phyloP scores from a whole-genome alignment of 1,140 invertebrate genomes.

The Matsumurasca onukii region DNA sequence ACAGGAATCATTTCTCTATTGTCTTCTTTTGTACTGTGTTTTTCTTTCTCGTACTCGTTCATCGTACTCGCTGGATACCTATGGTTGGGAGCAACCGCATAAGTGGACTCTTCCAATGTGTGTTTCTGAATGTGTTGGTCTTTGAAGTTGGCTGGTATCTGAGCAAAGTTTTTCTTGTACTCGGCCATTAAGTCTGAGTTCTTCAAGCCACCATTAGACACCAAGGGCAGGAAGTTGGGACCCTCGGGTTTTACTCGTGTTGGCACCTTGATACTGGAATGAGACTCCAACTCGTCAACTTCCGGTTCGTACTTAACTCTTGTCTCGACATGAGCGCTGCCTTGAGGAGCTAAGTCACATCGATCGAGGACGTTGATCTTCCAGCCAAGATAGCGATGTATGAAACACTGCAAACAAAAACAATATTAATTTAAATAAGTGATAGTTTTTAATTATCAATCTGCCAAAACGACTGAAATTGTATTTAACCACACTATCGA shows the following conservation, averaged over 20 bases:
- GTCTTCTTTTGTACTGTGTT: background rate
- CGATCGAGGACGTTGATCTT: slow-evolving; percentile 88
- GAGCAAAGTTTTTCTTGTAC: slow-evolving; percentile 27
- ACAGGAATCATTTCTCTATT: slow-evolving; percentile 33
- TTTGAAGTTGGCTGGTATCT: slow-evolving; percentile 25
- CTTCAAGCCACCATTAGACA: slow-evolving; percentile 2
- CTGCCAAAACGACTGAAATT: no score
- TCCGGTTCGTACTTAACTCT: slow-evolving; percentile 33
- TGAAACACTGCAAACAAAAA: slow-evolving; percentile 71
- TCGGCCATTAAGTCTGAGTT: slow-evolving; percentile 9
- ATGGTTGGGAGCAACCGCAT: slow-evolving; percentile 1
- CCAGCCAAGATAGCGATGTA: slow-evolving; percentile 91
- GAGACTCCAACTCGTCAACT: slow-evolving; percentile 56
- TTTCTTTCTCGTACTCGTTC: background rate
- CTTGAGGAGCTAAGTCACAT: slow-evolving; percentile 58
- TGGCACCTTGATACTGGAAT: slow-evolving; percentile 64
- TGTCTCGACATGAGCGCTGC: background rate
- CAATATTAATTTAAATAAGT: slow-evolving; percentile 16
- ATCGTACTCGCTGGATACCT: slow-evolving; percentile 8
- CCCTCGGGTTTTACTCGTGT: slow-evolving; percentile 67
- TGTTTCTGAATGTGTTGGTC: background rate
- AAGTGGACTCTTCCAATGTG: background rate
- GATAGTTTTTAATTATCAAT: no score
- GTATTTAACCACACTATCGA: no score
- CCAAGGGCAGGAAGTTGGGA: slow-evolving; percentile 8